phyloP scores from a whole-genome alignment of 2,113 vertebrate genomes.

The Pomatostomus ruficeps region DNA sequence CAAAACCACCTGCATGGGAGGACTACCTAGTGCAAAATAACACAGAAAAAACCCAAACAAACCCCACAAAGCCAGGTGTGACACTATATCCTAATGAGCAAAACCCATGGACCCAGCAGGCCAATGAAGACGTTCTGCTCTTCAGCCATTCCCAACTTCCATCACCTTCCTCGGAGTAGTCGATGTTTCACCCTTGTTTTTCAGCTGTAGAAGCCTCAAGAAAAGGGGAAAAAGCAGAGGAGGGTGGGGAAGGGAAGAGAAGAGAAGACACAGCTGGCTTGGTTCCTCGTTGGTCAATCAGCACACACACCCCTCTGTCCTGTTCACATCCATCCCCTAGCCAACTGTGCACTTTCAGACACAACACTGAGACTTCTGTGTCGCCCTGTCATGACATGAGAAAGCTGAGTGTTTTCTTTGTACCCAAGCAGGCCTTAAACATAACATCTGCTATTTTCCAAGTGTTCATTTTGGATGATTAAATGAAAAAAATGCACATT shows the following conservation, averaged over 20 bases:
- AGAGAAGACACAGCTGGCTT: accelerated
- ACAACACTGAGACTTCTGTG: background rate
- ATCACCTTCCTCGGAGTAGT: background rate
- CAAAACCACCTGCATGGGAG: background rate
- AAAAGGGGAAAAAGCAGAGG: background rate
- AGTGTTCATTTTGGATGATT: background rate
- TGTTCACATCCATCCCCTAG: background rate
- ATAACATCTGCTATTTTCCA: background rate
- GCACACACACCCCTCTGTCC: background rate
- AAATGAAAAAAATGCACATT: background rate
- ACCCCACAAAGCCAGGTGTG: background rate
- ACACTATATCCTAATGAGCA: background rate
- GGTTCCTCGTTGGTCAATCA: background rate
- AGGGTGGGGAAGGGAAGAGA: background rate
- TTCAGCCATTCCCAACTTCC: background rate
- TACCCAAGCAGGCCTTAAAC: background rate
- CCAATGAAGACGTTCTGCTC: background rate
- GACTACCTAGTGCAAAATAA: background rate
- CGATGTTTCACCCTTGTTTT: background rate
- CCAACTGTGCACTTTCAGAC: background rate
- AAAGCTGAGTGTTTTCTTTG: background rate
- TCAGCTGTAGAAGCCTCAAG: background rate
- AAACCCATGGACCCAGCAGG: background rate
- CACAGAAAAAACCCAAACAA: background rate
- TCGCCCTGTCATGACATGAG: background rate